Evolutionary conservation across 2,113 vertebrate genomes (phyloP).

Genomic region (Hiodon alosoides): DNA sequence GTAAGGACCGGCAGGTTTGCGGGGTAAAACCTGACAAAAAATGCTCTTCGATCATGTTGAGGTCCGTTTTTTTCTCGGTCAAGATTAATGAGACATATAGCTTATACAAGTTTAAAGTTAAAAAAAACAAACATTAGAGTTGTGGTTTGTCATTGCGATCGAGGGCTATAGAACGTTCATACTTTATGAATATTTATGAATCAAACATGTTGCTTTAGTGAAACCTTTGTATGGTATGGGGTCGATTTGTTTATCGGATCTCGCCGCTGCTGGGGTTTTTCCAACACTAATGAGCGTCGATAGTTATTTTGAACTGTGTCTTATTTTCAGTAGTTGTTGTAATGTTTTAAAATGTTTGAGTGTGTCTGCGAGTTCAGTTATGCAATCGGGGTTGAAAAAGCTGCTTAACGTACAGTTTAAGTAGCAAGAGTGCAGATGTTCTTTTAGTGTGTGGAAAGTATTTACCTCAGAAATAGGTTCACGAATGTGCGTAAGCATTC

Average conservation of each 20-base stretch:
- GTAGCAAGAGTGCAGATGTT: conserved; percentile 46
- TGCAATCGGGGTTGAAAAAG: conserved; percentile 43
- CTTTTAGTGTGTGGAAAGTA: conserved; percentile 20
- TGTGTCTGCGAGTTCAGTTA: conserved; percentile 37
- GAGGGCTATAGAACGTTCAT: too few species aligned
- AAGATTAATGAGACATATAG: background rate
- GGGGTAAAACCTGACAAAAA: background rate
- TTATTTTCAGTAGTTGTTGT: background rate
- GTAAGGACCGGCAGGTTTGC: conserved; percentile 55
- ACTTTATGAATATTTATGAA: too few species aligned
- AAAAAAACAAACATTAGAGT: too few species aligned
- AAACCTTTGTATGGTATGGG: too few species aligned
- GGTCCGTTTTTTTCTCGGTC: background rate
- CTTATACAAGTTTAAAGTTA: too few species aligned
- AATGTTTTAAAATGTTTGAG: conserved; percentile 9
- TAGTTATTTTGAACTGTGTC: background rate
- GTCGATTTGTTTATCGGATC: too few species aligned
- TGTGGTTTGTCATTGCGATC: too few species aligned
- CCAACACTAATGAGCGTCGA: background rate
- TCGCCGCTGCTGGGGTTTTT: too few species aligned
- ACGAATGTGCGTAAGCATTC: background rate
- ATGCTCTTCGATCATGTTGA: background rate
- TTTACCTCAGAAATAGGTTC: background rate
- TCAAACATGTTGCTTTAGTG: too few species aligned
- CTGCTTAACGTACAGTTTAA: conserved; percentile 44